Percentiles rank a stretch among this genome's conserved stretches.
These are phyloP conservation scores for Brachyistius frenatus DNA, from an alignment of 2,113 vertebrate genomes.

Conservation along the genomic window DNA sequence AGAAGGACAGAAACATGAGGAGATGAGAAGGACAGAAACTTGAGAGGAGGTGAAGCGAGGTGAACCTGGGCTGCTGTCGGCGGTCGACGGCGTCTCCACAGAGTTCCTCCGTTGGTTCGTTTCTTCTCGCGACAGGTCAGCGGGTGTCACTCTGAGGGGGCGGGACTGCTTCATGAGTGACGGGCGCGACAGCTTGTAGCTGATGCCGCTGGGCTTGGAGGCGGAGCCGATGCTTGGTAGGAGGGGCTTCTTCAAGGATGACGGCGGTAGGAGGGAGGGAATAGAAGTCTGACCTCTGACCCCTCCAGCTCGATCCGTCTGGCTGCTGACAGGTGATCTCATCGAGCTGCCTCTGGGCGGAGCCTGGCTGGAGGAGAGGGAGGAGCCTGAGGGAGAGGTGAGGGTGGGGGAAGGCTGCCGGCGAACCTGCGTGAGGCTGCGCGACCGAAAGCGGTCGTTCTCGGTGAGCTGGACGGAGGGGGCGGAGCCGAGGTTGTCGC, in stretches of 20 bases:
- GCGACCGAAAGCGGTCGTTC: conserved; percentile 90
- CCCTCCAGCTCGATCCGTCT: background rate
- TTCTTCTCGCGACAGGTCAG: conserved; percentile 41
- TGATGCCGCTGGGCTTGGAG: conserved; percentile 82
- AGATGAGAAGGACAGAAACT: too few relatives aligned
- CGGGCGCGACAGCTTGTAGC: conserved; percentile 89
- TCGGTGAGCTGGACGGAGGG: conserved; percentile 63
- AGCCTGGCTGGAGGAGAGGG: conserved; percentile 60
- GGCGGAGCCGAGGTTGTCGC: conserved; percentile 83
- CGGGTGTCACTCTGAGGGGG: conserved; percentile 58
- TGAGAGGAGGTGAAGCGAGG: background rate
- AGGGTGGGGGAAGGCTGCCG: conserved; percentile 83
- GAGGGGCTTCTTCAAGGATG: conserved; percentile 86
- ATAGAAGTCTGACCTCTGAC: background rate
- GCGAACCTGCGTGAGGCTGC: conserved; percentile 93
- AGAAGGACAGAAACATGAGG: too few relatives aligned
- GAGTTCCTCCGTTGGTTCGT: conserved; percentile 29
- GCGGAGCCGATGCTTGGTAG: conserved; percentile 77
- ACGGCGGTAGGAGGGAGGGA: conserved; percentile 44
- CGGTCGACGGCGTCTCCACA: conserved; percentile 31
- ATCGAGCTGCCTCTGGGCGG: conserved; percentile 30
- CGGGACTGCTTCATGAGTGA: conserved; percentile 87
- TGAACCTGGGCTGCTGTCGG: conserved; percentile 67
- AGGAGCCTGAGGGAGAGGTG: background rate
- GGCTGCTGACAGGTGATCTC: conserved; percentile 22